Conservation (phyloP, 1,140 invertebrate genomes). For the Euwallacea fornicatus region DNA sequence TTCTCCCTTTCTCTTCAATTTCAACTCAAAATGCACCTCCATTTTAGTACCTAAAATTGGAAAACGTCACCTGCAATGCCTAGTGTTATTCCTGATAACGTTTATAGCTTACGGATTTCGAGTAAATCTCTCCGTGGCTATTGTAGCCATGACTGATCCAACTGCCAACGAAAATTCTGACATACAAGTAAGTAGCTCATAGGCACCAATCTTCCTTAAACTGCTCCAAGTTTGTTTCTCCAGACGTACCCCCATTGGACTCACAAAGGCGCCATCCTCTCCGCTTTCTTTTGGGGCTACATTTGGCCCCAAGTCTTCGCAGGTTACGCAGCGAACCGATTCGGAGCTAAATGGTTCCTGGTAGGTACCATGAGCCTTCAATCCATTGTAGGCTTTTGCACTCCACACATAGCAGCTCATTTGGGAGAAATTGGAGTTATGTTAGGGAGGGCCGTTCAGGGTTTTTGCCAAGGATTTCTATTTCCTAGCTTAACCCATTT, state of each 20-base stretch:
- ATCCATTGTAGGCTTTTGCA: constrained; percentile 55
- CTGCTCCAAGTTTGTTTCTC: neutral
- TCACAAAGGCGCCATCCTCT: constrained; percentile 59
- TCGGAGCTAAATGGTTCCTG: constrained; percentile 66
- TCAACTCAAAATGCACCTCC: neutral
- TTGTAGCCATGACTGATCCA: constrained; percentile 69
- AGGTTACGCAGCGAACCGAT: constrained; percentile 65
- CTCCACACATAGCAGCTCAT: constrained; percentile 52
- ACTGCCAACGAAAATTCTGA: constrained; percentile 41
- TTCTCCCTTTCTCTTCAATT: neutral
- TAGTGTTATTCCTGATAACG: constrained; percentile 55
- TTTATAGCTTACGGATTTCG: constrained; percentile 59
- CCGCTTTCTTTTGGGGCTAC: constrained; percentile 69
- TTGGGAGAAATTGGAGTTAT: constrained; percentile 63
- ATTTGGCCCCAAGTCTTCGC: constrained; percentile 63
- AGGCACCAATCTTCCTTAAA: neutral
- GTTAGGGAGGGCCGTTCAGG: constrained; percentile 69
- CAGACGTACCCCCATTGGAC: constrained; percentile 53
- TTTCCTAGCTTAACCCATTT: constrained; percentile 78
- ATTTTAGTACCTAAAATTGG: constrained; percentile 26
- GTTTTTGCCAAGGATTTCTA: constrained; percentile 75
- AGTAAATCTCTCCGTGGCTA: constrained; percentile 64
- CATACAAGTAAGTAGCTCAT: constrained; percentile 45
- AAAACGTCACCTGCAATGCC: constrained; percentile 52
- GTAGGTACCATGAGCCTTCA: constrained; percentile 58